These are phyloP conservation scores for Sarotherodon lohbergeri DNA, from an alignment of 2,113 vertebrate genomes.

Conservation along the genomic window DNA sequence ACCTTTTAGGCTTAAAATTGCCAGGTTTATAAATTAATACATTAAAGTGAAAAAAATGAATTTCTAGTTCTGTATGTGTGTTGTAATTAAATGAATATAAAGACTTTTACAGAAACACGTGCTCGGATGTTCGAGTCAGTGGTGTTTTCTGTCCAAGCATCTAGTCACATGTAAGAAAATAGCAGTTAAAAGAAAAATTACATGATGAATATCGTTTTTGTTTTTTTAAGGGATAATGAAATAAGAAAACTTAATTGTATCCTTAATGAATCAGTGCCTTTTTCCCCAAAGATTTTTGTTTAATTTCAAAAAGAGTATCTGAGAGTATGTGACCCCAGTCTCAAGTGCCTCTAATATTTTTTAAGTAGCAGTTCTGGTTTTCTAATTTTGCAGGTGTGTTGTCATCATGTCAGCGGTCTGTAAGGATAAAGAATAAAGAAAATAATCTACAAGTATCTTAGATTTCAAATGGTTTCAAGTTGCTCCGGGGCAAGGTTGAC, in stretches of 20 bases:
- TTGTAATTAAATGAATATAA: background rate
- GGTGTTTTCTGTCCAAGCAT: background rate
- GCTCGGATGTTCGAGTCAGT: background rate
- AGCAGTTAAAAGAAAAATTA: background rate
- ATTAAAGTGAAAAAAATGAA: background rate
- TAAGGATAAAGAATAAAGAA: background rate
- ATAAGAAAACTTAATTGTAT: background rate
- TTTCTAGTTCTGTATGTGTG: background rate
- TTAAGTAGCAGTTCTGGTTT: background rate
- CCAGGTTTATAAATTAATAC: background rate
- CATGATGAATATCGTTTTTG: fast-evolving
- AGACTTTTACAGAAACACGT: background rate
- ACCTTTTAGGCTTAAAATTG: background rate
- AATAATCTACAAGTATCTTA: background rate
- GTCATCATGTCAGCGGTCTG: background rate
- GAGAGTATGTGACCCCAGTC: background rate
- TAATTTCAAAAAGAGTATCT: background rate
- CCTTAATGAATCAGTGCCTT: background rate
- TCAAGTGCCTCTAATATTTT: background rate
- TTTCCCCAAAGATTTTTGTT: fast-evolving
- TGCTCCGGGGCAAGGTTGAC: background rate
- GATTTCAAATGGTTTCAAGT: background rate
- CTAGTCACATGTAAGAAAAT: background rate
- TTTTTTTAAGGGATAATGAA: background rate
- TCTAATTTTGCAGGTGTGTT: background rate